Conservation (phyloP, 2,797 vertebrate species). For the Furcifer pardalis region DNA sequence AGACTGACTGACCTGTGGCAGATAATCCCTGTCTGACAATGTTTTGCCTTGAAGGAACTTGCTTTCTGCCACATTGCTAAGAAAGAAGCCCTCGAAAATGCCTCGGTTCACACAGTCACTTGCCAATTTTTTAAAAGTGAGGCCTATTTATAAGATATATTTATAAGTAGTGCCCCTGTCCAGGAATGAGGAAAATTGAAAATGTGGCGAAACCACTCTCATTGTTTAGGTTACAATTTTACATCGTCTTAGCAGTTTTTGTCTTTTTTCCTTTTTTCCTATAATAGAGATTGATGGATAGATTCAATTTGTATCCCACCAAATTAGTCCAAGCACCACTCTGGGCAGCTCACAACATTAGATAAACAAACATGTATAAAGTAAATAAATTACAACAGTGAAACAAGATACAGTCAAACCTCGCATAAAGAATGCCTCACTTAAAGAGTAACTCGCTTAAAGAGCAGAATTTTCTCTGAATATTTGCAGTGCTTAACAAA, state of each 20-base stretch:
- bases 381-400: no score
- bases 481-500: no score
- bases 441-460: no score
- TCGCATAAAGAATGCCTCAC: no score
- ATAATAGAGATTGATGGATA: no score
- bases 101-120: slow-evolving; percentile 17
- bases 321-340: no score
- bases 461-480: no score
- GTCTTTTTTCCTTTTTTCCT: slow-evolving; percentile 6
- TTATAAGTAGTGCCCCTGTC: not conserved
- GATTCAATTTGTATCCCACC: no score
- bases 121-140: slow-evolving; percentile 26
- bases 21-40: not conserved
- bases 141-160: not conserved
- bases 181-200: not conserved
- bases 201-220: not conserved
- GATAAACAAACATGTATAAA: no score
- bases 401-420: no score
- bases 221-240: not conserved
- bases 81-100: slow-evolving; percentile 20
- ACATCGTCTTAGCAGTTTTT: not conserved
- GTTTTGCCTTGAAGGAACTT: slow-evolving; percentile 4
- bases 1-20: not conserved
- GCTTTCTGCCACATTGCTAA: slow-evolving; percentile 18
- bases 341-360: no score